A percentile compares a stretch with the other conserved stretches of the same genome.
These are phyloP conservation scores for Bombus turneri DNA, from an alignment of 1,140 invertebrate species.

Conservation along the genomic window DNA sequence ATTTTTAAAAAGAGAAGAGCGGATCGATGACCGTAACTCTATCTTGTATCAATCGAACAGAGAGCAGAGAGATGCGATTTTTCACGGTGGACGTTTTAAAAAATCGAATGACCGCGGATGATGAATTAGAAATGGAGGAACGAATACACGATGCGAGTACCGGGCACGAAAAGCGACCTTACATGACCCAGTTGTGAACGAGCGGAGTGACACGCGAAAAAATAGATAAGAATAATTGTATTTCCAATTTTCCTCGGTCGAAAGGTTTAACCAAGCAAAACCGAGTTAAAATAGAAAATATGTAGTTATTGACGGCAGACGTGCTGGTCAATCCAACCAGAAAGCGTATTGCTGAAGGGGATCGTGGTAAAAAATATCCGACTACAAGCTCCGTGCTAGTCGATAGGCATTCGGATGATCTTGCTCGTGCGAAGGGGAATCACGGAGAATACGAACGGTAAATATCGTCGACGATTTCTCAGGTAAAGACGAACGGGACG, in stretches of 20 bases:
- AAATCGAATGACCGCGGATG: not conserved
- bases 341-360: not conserved
- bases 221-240: conserved; percentile 17
- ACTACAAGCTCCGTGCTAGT: not conserved
- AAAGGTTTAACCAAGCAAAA: not conserved
- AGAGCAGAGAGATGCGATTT: not conserved
- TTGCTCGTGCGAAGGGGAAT: not conserved
- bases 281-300: not conserved
- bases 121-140: not conserved
- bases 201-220: not conserved
- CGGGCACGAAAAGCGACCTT: not conserved
- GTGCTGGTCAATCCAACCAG: not conserved
- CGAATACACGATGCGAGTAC: not conserved
- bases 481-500: not conserved
- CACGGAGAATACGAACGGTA: conserved; percentile 12
- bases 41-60: not conserved
- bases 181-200: not conserved
- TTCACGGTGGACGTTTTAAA: not conserved
- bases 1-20: not conserved
- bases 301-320: no score
- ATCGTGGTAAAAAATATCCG: not conserved
- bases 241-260: not conserved
- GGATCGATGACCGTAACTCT: not conserved
- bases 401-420: conserved; percentile 28
- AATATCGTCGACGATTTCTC: conserved; percentile 11